phyloP scores from a whole-genome alignment of 2,797 vertebrate species.

The Eulemur albifrons region DNA sequence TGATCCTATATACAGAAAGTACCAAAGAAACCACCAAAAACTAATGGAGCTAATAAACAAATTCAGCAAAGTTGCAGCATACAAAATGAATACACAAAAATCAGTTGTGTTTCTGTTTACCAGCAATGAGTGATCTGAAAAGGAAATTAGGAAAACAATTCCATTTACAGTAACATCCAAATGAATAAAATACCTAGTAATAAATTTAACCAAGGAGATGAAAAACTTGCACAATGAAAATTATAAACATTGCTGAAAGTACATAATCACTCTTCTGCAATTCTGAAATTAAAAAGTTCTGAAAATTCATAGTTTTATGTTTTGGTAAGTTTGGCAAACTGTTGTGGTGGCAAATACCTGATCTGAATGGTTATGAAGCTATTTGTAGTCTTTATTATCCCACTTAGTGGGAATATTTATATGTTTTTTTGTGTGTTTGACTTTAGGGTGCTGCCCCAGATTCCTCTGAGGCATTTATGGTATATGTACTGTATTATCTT shows the following conservation, averaged over 20 bases:
- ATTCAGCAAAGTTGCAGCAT: not conserved
- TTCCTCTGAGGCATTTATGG: not conserved
- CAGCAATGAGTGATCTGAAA: not conserved
- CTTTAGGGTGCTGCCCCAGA: not conserved
- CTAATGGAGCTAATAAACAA: not conserved
- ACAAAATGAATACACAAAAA: not conserved
- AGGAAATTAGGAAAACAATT: not conserved
- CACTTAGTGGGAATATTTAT: not conserved
- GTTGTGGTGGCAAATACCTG: not conserved
- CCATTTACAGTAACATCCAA: not conserved
- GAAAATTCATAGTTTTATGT: not conserved
- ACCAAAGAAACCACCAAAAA: not conserved
- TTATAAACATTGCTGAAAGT: not conserved
- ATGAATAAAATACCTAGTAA: not conserved
- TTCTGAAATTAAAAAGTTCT: constrained; percentile 19
- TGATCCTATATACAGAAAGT: not conserved
- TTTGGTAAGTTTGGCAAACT: constrained; percentile 14
- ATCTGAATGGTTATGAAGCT: not conserved
- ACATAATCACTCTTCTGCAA: not conserved
- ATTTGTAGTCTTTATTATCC: not conserved
- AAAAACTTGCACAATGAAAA: not conserved
- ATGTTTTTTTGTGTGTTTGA: not conserved
- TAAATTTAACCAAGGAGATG: not conserved
- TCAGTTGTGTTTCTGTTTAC: not conserved
- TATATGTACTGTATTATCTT: not conserved